Base-by-base conservation (phyloP, 1,140 invertebrate species). In the Rhagoletis zephyria region DNA sequence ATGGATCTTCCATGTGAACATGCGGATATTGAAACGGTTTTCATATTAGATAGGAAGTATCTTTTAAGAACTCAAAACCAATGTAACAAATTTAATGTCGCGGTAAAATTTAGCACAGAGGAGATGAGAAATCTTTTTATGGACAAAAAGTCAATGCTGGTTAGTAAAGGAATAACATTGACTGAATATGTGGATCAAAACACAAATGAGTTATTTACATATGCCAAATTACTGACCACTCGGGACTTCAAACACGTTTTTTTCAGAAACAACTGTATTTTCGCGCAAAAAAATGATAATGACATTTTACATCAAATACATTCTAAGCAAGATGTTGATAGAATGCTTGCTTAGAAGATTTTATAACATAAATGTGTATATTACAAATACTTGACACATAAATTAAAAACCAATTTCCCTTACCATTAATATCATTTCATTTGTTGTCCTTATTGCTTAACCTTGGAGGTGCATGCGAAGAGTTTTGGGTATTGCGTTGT, bases 1-100 rank as follows among this genome's bases (percentile, higher is more conserved):
- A 74, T 74, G 67, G n/a, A 74, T 10, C 0, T 74, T 45, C 42
- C 67, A 4, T 74, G 67, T 74, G 12, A 45, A 14, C 9, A 2
- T 42, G 14, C 67, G 3, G 67, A 74, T 74, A 74, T 74, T 48
- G 67, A 74, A 74, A n/a, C 67, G 6, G 67, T 74, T 9, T 74
- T 48, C 30, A 14, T 74, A 16, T 74, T 74, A 4, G 67, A 48
- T 45, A 40, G 67, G 5, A 74, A 74, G 16, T 45, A 16, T 16
- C 14, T 74, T 45, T 14, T 74, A 48, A 12, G 42, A 12, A 14
- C 67, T 74, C 67, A n/a, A 48, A 74, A 45, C 30, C 40, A 45
- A 14, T 10, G 14, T 10, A 3, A 74, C 9, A 74, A 74, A 74
- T 4, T 74, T 4, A 74, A 48, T 42, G 14, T 74, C 12, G 67